Evolutionary conservation across 53 echinoderm and acorn worm genomes (phyloP), one percentile per base, ranked within the genome.

Genomic region (Actinopyga echinites): DNA sequence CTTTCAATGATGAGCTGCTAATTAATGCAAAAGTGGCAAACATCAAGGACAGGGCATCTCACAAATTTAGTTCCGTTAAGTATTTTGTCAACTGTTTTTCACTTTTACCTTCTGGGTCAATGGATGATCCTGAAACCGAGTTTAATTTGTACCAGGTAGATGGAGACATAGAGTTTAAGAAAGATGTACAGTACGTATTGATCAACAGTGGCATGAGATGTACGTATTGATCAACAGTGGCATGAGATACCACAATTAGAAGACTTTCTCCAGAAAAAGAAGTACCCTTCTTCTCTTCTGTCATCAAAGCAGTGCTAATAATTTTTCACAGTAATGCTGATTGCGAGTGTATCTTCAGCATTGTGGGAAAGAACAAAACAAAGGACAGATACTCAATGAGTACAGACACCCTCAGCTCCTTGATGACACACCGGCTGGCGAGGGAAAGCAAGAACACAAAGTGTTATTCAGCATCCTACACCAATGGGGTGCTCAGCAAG

Each of bases 1-100:
- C 88, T 12, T 88, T 64, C n/a, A 33, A 88, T 57, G 83, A 88
- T 87, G 87, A 80, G 2, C 71, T 88, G 3, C 64, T 88, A 17
- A 15, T 73, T 15, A 38, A 88, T 83, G 88, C 83, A 20, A 58
- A 75, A 74, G 83, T 88, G 4, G 58, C 57, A 23, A 30, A 74
- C 75, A 87, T 87, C 74, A 57, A 21, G 30, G 23, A 83, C 11
- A 88, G 83, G 30, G 25, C 15, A 28, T 7, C 44, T 23, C 73
- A 40, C 57, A 83, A 73, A 42, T 88, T 88, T 24, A 56, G 69
- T 40, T 73, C 87, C 29, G 83, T 87, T n/a, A 82, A 57, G 62
- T 87, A 82, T 44, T 83, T 88, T 83, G 88, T 74, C 1, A 44
- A 83, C 40, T 56, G 67, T n/a, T 88, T 87, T 38, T 30, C 52